Conservation (phyloP, 2,797 vertebrate species). For the Coreius guichenoti region DNA sequence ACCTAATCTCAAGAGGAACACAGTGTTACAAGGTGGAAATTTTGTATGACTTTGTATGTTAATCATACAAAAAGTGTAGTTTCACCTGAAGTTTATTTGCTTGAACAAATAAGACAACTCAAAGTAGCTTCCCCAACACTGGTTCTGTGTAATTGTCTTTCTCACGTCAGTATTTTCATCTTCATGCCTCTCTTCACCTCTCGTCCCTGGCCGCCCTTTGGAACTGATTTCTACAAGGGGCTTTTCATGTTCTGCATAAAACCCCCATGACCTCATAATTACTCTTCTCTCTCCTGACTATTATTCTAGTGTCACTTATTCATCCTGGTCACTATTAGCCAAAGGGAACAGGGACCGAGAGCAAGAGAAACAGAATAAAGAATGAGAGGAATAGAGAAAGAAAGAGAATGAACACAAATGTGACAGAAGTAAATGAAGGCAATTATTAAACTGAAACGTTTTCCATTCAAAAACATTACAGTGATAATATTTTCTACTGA, state of each 20-base stretch:
- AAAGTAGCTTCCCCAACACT: not conserved
- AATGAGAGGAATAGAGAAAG: slow-evolving; percentile 25
- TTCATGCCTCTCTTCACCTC: slow-evolving; percentile 27
- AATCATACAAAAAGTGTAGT: not conserved
- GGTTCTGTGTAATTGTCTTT: slow-evolving; percentile 16
- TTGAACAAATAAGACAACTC: not conserved
- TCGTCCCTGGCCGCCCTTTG: slow-evolving; percentile 11
- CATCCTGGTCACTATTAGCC: slow-evolving; percentile 47
- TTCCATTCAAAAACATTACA: slow-evolving; percentile 33
- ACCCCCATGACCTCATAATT: slow-evolving; percentile 54
- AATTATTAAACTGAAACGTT: slow-evolving; percentile 4
- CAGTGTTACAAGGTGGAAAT: not conserved
- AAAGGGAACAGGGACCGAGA: slow-evolving; percentile 19
- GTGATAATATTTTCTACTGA: slow-evolving; percentile 26
- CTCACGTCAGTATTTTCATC: slow-evolving; percentile 19
- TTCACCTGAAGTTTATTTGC: not conserved
- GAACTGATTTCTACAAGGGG: slow-evolving; percentile 26
- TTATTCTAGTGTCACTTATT: slow-evolving; percentile 51
- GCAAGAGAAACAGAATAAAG: slow-evolving; percentile 26
- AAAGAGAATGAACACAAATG: not conserved
- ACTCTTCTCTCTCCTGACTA: slow-evolving; percentile 44
- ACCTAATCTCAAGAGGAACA: not conserved
- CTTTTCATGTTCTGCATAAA: slow-evolving; percentile 49
- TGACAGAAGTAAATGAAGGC: not conserved
- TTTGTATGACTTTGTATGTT: not conserved